Conservation (phyloP, 2,888 invertebrate species). For the Crossocerus cetratus region DNA sequence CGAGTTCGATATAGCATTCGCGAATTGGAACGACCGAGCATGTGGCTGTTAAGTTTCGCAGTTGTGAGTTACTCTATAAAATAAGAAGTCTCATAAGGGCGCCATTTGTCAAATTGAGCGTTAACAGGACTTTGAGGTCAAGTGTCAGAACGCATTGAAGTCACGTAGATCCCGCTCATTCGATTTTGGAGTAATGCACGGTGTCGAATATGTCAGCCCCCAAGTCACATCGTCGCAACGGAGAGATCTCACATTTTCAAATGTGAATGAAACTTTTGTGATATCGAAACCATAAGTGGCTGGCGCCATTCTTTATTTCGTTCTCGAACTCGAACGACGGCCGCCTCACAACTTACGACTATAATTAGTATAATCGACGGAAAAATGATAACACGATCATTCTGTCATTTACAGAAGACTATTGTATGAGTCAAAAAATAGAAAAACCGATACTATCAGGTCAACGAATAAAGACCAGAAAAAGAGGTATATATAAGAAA, state of each 20-base stretch:
- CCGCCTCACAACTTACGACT: too few species aligned
- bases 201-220: neutral
- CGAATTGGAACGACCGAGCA: neutral
- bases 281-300: too few species aligned
- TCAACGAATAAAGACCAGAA: constrained; percentile 99
- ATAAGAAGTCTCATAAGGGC: constrained; percentile 4
- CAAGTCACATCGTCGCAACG: neutral
- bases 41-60: too few species aligned
- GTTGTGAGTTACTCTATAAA: too few species aligned
- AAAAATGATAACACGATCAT: too few species aligned
- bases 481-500: constrained; percentile 88
- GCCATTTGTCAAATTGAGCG: constrained; percentile 40
- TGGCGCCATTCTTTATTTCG: too few species aligned
- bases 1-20: constrained; percentile 20
- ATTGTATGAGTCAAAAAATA: constrained; percentile 99
- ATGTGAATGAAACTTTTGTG: too few species aligned
- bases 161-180: constrained; percentile 13
- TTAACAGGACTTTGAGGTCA: constrained; percentile 37
- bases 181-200: neutral
- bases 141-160: constrained; percentile 41
- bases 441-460: constrained; percentile 99
- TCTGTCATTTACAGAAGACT: constrained; percentile 77
- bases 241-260: too few species aligned
- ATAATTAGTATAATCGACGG: too few species aligned
- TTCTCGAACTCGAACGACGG: too few species aligned